phyloP scores from a whole-genome alignment of 2,113 vertebrate species.

The Aramus guarauna region DNA sequence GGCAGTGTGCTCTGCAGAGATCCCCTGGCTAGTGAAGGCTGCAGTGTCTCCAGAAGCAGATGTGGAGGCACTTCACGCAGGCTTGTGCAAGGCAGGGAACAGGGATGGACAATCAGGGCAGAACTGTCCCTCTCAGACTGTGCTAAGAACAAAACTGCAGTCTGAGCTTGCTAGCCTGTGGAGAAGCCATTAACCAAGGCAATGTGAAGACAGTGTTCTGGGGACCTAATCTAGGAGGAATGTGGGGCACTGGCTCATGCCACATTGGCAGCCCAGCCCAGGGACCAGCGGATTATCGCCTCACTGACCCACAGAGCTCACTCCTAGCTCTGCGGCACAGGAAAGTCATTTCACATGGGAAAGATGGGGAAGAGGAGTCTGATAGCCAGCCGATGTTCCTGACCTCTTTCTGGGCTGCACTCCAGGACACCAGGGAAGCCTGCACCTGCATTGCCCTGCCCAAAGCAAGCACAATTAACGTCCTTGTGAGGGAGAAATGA shows the following conservation, averaged over 20 bases:
- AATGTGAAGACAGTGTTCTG: fast-evolving
- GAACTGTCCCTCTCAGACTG: not conserved
- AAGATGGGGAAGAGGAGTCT: not conserved
- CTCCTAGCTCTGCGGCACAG: not conserved
- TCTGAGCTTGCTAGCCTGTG: not conserved
- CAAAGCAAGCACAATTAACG: not conserved
- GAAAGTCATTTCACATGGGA: not conserved
- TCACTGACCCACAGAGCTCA: not conserved
- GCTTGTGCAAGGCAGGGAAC: not conserved
- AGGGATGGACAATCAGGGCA: not conserved
- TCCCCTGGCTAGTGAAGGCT: not conserved
- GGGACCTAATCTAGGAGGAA: not conserved
- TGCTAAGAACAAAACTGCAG: not conserved
- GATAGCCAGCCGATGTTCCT: not conserved
- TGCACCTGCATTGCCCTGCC: not conserved
- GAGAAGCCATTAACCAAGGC: not conserved
- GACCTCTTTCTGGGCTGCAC: not conserved
- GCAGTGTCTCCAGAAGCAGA: not conserved
- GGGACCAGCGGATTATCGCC: not conserved
- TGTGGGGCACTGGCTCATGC: not conserved
- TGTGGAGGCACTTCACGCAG: not conserved
- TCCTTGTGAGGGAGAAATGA: not conserved
- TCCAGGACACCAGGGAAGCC: not conserved
- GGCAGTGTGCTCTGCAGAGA: not conserved
- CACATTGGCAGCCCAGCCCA: not conserved